Evolutionary conservation across 2,888 invertebrate species (phyloP), one percentile per base, ranked within the genome.

Genomic region (Nebria salina): DNA sequence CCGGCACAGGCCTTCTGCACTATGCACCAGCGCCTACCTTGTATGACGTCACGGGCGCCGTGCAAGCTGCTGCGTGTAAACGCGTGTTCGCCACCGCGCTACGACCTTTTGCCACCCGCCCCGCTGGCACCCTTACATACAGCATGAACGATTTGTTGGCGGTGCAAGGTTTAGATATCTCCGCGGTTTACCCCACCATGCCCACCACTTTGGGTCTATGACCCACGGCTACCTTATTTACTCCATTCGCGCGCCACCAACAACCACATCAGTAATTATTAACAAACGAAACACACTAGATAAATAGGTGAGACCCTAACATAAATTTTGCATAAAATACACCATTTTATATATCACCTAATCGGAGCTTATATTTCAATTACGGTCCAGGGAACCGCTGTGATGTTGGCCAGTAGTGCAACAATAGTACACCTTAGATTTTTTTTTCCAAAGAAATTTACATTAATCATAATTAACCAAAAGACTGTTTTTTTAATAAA

Each of bases 91-190:
- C 93, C 70, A 90, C 93, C 85, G 87, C 89, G 77, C 87, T 87
- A 5, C 84, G 87, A 84, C 90, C 90, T 72, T 87, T 90, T 83
- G 88, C 89, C 83, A 15, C 70, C 88, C 88, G 77, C 82, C 83
- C 73, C 86, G 91, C 87, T 86, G 93, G 89, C 87, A 91, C 92
- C 34, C 89, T 93, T 82, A 91, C 92, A 73, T 94, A 94, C 87
- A 93, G 93, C 82, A 91, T 94, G 90, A 93, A 92, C 87, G 94
- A 94, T 87, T 89, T 94, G 84, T 91, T 96, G 80, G 94, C 95
- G 70, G 91, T 94, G 78, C 94, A 93, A 85, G 92, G 93, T 73
- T 90, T 94, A 83, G 94, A 94, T 86, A 89, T 93, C 86, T 89
- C 92, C 83, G 92, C 95, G 13, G 92, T 95, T 76, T 95, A 95